Conservation (phyloP, 2,113 vertebrate species). For the Elgaria multicarinata region DNA sequence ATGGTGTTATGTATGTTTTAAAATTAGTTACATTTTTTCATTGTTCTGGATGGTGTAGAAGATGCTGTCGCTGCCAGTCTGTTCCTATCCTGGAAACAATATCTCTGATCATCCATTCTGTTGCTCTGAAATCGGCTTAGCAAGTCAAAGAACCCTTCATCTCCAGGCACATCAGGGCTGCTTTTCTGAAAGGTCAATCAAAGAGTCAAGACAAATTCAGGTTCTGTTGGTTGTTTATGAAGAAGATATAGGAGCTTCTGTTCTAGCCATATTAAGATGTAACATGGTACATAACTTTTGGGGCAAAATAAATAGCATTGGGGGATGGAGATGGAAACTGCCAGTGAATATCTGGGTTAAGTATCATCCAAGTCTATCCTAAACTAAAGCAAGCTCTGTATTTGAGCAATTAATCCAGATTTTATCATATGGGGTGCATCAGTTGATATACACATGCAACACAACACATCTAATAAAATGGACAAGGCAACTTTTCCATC, state of each 20-base stretch:
- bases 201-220: conserved; percentile 20
- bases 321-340: neutral
- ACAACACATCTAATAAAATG: neutral
- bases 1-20: fast-evolving
- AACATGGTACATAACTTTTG: neutral
- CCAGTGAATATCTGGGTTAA: neutral
- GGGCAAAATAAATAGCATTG: neutral
- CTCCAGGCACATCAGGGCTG: conserved; percentile 83
- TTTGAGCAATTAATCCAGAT: neutral
- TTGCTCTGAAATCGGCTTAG: conserved; percentile 96
- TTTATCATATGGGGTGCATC: neutral
- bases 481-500: neutral
- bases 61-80: conserved; percentile 64
- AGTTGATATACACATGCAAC: neutral
- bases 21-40: conserved; percentile 83
- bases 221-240: neutral
- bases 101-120: conserved; percentile 97
- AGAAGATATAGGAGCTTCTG: neutral
- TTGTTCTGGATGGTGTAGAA: conserved; percentile 76
- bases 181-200: conserved; percentile 77
- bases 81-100: conserved; percentile 83
- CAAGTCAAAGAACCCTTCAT: conserved; percentile 96
- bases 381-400: neutral
- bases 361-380: neutral
- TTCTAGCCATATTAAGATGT: neutral